phyloP scores from a whole-genome alignment of 1,140 invertebrate species.

The Melitaea cinxia region DNA sequence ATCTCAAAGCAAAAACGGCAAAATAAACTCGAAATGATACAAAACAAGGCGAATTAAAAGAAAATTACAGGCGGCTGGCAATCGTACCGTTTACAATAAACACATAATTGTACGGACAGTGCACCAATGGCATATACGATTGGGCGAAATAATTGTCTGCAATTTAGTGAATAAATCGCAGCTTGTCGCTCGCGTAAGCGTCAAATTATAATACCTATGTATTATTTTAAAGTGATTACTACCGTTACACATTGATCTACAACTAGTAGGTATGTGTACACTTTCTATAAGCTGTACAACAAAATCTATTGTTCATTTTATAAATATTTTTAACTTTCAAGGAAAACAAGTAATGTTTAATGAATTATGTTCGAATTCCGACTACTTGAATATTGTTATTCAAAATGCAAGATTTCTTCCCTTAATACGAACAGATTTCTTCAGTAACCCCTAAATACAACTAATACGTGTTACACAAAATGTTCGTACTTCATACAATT shows the following conservation, averaged over 20 bases:
- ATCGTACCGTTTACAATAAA: slow-evolving; percentile 80
- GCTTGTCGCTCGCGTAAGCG: slow-evolving; percentile 55
- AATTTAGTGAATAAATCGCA: slow-evolving; percentile 65
- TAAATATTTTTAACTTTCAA: too few relatives aligned
- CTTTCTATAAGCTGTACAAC: too few relatives aligned
- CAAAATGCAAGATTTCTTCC: too few relatives aligned
- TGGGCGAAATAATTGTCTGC: slow-evolving; percentile 71
- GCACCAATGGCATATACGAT: slow-evolving; percentile 78
- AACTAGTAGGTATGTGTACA: too few relatives aligned
- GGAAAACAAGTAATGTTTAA: too few relatives aligned
- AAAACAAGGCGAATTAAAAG: slow-evolving; percentile 79
- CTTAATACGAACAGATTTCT: not conserved
- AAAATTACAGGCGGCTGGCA: slow-evolving; percentile 77
- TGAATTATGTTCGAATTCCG: too few relatives aligned
- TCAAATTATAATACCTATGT: slow-evolving; percentile 34
- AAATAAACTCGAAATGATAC: slow-evolving; percentile 78
- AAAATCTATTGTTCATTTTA: too few relatives aligned
- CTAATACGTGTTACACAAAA: slow-evolving; percentile 8
- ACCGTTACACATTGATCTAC: not conserved
- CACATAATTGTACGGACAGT: slow-evolving; percentile 79
- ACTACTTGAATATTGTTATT: too few relatives aligned
- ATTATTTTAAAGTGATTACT: slow-evolving; percentile 23
- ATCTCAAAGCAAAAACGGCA: slow-evolving; percentile 57
- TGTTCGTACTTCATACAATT: slow-evolving; percentile 3
- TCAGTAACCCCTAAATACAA: not conserved